Base-by-base conservation (phyloP, 2,113 vertebrate species). In the Uria aalge region DNA sequence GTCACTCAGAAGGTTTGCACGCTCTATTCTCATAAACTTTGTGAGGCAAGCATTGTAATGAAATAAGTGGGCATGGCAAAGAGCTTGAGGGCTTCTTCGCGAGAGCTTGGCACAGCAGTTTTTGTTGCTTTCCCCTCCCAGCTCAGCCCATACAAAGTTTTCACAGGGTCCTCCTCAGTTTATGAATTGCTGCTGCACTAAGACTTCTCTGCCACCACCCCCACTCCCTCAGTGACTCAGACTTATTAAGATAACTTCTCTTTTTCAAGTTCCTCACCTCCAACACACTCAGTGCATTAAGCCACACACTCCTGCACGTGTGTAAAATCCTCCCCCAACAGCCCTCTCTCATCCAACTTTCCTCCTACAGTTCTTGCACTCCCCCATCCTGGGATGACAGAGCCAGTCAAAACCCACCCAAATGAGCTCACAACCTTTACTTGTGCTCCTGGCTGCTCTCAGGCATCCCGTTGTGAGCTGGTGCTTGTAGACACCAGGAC, bases 161-260 rank as follows among this genome's bases (percentile, higher is more conserved):
- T 57, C 77, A 64, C 38, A 79, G 26, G 77, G 91, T 88, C 71
- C 50, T 85, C 80, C 59, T 53, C n/a, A 67, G 69, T 92, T 91
- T 78, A 69, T 27, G 29, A 72, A 95, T 92, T 72, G 29, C n/a
- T 95, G 66, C 60, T 87, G 82, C 13, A 15, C 60, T 62, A 36
- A 94, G 88, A 38, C 41, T 95, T 88, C 48, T 73, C 63, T 93
- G 63, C 68, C 88, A 78, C 88, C 92, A 93, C 96, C 84, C 59
- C 94, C 93, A 94, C 78, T 96, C 86, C 48, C 64, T 92, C 94
- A 79, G 40, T 98, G 97, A 98, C 92, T 98, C 97, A 98, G 93
- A 81, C 66, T 96, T 90, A 96, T 96, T 96, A 95, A 94, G 95
- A 93, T 55, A 97, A 95, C 93, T 97, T 96, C 81, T 96, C 88